Evolutionary conservation across 2,113 vertebrate genomes (phyloP), one percentile per base, ranked within the genome.

Genomic region (Hippocampus mohnikei): DNA sequence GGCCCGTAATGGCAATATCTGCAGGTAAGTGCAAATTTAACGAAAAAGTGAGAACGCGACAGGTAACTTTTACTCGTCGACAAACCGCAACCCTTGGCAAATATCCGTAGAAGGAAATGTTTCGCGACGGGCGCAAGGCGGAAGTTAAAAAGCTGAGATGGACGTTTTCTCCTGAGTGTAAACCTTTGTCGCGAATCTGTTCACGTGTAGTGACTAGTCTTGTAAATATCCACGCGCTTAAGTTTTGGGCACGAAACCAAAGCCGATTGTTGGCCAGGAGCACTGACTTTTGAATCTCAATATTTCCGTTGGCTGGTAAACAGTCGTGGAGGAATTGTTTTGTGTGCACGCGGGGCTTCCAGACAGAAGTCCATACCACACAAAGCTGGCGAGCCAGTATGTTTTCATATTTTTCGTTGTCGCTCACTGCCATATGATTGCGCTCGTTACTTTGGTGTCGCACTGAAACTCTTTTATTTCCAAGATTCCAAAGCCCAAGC

Each of bases 21-120:
- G 91, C 79, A 79, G 91, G 91, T 92, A 79, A 82, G 91, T n/a
- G 0, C 8, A 21, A 9, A 25, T 1, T 44, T 3, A 2, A 0
- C 1, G 3, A 8, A 5, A 7, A 23, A 33, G 3, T 18, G 2
- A 2, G 0, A 8, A 33, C 10, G 27, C 9, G 5, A 1, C 15
- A 16, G 29, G 2, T 23, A 25, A 23, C n/a, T 15, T 42, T 13
- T 15, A 25, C 23, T 2, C 3, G 40, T 46, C 23, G 63, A 16
- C 8, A 65, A 65, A 23, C 42, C 0, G 5, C 63, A 15, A 27
- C 3, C 9, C 16, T n/a, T 5, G 8, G 8, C 33, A 8, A 16
- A 8, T 55, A 20, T 21, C 25, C 27, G 16, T 37, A 8, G 18
- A 18, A 33, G 27, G 58, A 60, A 29, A 60, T 33, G 58, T 33